Conservation (phyloP, 2,113 vertebrate genomes). For the Ammodytes marinus region DNA sequence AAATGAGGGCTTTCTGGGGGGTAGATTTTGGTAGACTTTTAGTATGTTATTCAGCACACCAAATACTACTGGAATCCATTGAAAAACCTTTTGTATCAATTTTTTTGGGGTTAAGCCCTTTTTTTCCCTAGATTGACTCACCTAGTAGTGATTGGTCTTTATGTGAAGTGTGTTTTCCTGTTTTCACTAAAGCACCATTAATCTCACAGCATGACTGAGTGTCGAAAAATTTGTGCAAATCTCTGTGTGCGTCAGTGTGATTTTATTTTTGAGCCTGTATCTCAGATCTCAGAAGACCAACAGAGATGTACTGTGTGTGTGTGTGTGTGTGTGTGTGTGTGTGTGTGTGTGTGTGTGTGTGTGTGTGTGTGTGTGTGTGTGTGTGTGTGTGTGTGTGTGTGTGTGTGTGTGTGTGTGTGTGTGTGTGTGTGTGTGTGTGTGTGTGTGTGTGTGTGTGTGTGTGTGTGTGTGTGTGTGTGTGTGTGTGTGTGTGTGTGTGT, state of each 20-base stretch:
- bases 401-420: not conserved
- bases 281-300: constrained; percentile 23
- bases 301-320: not conserved
- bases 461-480: not conserved
- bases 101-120: too few species aligned
- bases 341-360: not conserved
- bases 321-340: not conserved
- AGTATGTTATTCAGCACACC: too few species aligned
- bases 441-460: not conserved
- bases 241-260: not conserved
- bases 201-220: constrained; percentile 39
- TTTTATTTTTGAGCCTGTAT: constrained; percentile 36
- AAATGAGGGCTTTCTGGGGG: too few species aligned
- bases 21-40: too few species aligned
- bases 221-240: constrained; percentile 14
- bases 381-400: not conserved
- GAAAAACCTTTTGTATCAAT: too few species aligned
- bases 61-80: too few species aligned
- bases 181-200: constrained; percentile 60
- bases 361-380: not conserved
- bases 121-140: too few species aligned
- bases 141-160: constrained; percentile 19
- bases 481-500: not conserved
- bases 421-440: not conserved
- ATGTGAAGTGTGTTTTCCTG: constrained; percentile 42